Evolutionary conservation across 2,797 vertebrate genomes (phyloP), one percentile per base, ranked within the genome.

Genomic region (Ciconia nigra): DNA sequence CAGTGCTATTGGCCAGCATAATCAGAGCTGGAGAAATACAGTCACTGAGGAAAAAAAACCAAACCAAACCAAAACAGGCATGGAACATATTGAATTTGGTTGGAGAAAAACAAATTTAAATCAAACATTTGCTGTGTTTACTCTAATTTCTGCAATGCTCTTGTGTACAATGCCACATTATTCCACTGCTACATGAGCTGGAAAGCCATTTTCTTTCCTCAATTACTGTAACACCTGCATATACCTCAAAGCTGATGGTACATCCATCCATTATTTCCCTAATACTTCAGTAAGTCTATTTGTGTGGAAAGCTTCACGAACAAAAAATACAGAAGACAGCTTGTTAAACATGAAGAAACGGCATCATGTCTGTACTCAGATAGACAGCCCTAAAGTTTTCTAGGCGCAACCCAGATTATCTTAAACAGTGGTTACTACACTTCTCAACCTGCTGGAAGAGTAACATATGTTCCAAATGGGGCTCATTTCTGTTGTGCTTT

Each of bases 61-160:
- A 26, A 78, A 46, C 3, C 25, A 26, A n/a, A 44, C 7, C n/a
- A n/a, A 74, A 37, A 16, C 10, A 47, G 54, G 59, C 46, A 41
- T 3, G 35, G 83, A 71, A 52, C 35, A 87, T 42, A 69, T 4
- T 79, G 78, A 93, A 82, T 92, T 66, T 70, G 14, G 17, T 37
- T 59, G 44, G 15, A 90, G 65, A 57, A 89, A 79, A 93, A 5
- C 42, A 65, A 70, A 87, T 80, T 63, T 65, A 92, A 93, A 92
- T 74, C 1, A 14, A 94, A 92, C 16, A 81, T 74, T 78, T 78
- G 10, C 13, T 66, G 25, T 54, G 71, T 92, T 96, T 96, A 83
- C 51, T 85, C 39, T 69, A 70, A 91, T 96, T 96, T 97, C 89
- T 96, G 69, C 31, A 66, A 82, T 69, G 78, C 39, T 88, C 26